Percentiles rank a stretch among this genome's conserved stretches.
Evolutionary conservation across 2,888 invertebrate species (phyloP).

Genomic region (Epirrhoe alternata): DNA sequence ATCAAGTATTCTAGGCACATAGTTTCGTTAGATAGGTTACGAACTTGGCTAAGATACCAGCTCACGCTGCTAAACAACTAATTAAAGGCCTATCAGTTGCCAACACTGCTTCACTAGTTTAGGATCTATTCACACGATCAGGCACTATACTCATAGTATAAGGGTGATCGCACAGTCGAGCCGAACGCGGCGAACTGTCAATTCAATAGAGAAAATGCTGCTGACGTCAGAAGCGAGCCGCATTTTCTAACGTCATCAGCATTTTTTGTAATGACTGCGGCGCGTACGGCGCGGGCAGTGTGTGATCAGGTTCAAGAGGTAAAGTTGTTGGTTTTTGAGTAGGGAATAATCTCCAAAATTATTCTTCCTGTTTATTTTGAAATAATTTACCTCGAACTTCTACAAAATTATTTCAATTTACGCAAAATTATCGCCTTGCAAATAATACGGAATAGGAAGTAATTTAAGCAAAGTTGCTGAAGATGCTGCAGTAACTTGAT

Average conservation of each 20-base stretch:
- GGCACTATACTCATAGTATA: constrained; percentile 20
- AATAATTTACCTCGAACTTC: background rate
- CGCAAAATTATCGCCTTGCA: background rate
- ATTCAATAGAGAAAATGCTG: no score
- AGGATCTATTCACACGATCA: constrained; percentile 11
- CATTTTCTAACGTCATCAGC: no score
- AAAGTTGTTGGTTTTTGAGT: no score
- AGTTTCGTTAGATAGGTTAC: constrained; percentile 58
- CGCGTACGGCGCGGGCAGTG: no score
- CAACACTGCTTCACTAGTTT: constrained; percentile 38
- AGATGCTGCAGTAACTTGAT: constrained; percentile 46
- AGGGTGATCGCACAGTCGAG: no score
- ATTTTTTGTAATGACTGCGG: no score
- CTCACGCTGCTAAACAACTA: constrained; percentile 60
- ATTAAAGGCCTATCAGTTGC: constrained; percentile 66
- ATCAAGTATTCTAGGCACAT: constrained; percentile 68
- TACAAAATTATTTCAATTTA: background rate
- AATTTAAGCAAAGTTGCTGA: constrained; percentile 32
- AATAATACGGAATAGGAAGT: constrained; percentile 17
- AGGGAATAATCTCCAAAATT: no score
- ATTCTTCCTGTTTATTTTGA: no score
- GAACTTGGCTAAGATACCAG: constrained; percentile 51
- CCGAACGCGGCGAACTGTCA: no score
- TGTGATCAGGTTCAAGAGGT: no score
- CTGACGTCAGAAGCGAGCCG: no score